Evolutionary conservation across 30 jellyfish, hydroid and myxozoan species (phyloP).

Genomic region (Nemopilema nomurai): DNA sequence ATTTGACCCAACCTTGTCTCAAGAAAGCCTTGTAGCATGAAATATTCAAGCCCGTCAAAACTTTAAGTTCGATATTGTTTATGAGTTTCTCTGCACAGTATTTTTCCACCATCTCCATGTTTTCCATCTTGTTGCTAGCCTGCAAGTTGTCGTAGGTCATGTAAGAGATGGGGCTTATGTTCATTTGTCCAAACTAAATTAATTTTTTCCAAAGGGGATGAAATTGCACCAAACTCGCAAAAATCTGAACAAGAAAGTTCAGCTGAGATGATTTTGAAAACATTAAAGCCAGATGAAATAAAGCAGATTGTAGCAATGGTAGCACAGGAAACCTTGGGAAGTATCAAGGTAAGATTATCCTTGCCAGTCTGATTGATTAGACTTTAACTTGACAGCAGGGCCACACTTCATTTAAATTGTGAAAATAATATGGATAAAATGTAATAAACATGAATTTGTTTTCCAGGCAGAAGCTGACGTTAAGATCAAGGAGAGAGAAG

Average conservation of each 20-base stretch:
- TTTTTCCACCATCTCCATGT: no score
- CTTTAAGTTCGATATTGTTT: no score
- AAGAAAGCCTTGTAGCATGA: no score
- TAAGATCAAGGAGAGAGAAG: conserved; percentile 59
- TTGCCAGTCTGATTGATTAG: background rate
- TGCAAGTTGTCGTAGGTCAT: no score
- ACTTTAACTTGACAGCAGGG: background rate
- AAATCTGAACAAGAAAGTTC: conserved; percentile 25
- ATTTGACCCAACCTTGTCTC: no score
- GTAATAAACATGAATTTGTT: background rate
- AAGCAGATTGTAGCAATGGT: conserved; percentile 25
- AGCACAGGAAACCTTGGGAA: conserved; percentile 43
- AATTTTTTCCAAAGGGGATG: background rate
- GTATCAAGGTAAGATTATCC: conserved; percentile 32
- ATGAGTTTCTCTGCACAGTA: no score
- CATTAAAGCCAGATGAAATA: conserved; percentile 52
- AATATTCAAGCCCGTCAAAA: no score
- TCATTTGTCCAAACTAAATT: background rate
- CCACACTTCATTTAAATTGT: no score
- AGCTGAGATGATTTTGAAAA: conserved; percentile 64
- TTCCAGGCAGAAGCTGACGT: conserved; percentile 59
- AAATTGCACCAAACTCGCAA: background rate
- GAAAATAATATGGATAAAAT: no score
- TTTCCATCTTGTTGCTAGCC: no score
- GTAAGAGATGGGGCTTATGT: no score